These are phyloP conservation scores for Brenthis hecate DNA, from an alignment of 2,888 invertebrate species.

Conservation along the genomic window DNA sequence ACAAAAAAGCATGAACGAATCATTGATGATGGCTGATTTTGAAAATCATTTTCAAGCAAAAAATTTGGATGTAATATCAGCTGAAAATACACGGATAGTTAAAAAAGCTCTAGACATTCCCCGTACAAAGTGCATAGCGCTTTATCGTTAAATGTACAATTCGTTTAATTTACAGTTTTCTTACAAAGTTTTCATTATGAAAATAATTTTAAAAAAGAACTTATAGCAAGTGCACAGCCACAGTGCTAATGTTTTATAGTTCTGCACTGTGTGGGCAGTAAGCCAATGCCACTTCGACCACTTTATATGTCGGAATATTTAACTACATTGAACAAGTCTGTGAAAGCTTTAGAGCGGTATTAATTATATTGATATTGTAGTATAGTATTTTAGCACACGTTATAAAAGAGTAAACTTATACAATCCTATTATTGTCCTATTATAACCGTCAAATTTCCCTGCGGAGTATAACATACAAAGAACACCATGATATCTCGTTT, in stretches of 20 bases:
- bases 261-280: slow-evolving; percentile 29
- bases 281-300: slow-evolving; percentile 31
- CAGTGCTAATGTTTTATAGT: slow-evolving; percentile 33
- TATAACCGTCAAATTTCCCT: no score
- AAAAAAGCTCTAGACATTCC: not conserved
- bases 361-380: not conserved
- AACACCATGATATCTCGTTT: no score
- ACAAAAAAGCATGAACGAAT: no score
- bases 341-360: not conserved
- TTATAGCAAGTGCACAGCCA: slow-evolving; percentile 27
- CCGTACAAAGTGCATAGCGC: not conserved
- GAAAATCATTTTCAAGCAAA: no score
- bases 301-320: slow-evolving; percentile 29
- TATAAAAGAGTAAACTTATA: no score
- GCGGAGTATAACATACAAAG: no score
- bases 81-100: not conserved
- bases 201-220: slow-evolving; percentile 33
- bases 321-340: slow-evolving; percentile 20
- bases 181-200: slow-evolving; percentile 28
- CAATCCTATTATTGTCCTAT: no score
- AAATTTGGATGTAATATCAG: not conserved
- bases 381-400: slow-evolving; percentile 7
- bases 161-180: slow-evolving; percentile 22
- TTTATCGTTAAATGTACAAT: slow-evolving; percentile 4
- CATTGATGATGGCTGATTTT: no score